Evolutionary conservation across 1,140 invertebrate species (phyloP).

Genomic region (Hyles euphorbiae): DNA sequence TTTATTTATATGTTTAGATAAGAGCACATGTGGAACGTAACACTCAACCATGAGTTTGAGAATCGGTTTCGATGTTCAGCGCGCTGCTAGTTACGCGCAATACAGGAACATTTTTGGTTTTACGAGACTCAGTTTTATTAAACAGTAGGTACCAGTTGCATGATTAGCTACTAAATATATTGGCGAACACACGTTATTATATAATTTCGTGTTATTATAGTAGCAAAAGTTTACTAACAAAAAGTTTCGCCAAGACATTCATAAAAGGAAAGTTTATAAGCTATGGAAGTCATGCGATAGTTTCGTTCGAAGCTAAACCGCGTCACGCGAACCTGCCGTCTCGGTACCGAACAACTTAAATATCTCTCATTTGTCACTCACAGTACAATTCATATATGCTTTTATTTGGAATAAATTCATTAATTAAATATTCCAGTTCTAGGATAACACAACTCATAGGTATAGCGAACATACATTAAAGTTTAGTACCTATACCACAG

Average conservation of each 20-base stretch:
- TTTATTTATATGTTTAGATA: too few species aligned
- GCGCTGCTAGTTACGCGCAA: not conserved
- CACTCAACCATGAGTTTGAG: not conserved
- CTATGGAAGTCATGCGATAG: constrained; percentile 38
- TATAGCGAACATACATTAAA: too few species aligned
- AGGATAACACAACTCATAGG: too few species aligned
- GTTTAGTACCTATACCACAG: too few species aligned
- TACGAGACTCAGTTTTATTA: not conserved
- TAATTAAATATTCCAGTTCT: too few species aligned
- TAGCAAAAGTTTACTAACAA: constrained; percentile 26
- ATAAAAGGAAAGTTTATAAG: constrained; percentile 38
- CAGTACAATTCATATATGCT: not conserved
- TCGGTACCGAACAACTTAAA: constrained; percentile 14
- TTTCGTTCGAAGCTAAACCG: constrained; percentile 24
- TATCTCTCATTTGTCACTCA: constrained; percentile 22
- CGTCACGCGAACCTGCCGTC: constrained; percentile 23
- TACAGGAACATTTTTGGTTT: not conserved
- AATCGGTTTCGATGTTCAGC: not conserved
- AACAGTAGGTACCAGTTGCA: too few species aligned
- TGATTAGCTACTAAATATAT: too few species aligned
- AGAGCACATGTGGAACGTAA: too few species aligned
- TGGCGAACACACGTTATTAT: not conserved
- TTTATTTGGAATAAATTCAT: too few species aligned
- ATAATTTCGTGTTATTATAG: constrained; percentile 2
- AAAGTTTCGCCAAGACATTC: constrained; percentile 32